Base-by-base conservation (phyloP, 2,888 invertebrate species). In the Sminthurinus aureus region DNA sequence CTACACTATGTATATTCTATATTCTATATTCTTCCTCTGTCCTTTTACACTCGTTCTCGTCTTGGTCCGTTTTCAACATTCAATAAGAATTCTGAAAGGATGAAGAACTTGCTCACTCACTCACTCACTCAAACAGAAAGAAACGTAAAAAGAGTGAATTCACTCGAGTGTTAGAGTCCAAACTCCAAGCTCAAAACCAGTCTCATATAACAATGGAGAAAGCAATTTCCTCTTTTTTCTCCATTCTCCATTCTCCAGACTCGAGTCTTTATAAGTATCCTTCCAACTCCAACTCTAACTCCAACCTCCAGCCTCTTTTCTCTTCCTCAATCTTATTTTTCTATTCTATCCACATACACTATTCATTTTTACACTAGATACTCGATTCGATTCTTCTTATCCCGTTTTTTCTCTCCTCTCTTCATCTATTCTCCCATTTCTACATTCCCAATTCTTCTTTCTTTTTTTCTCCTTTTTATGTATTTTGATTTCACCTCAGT, bases 181-280 rank as follows among this genome's bases (percentile, higher is more conserved):
- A 82, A 82, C 79, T 84, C 79, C 74, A 82, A 82, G 79, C 79
- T 84, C 79, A 67, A 82, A 83, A 73, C 66, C 83, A 79, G 83
- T 83, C 76, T 81, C 79, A 82, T 82, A 85, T 82, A 84, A 82
- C 83, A 82, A 81, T 82, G 83, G 85, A 85, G 85, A 85, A 85
- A 85, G 85, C 85, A 85, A 85, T 85, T 85, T 85, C 81, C 85
- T 82, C 74, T 84, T 83, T 84, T 66, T 79, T 76, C 67, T 76
- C 71, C n/a, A n/a, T n/a, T 38, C 38, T 38, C 38, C 18, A 50
- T 12, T 50, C 81, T 82, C 82, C 3, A 38, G 38, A 38, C 38
- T 38, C 38, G 38, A 38, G 38, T 38, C 38, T 38, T 38, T 38
- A 38, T 78, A 78, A 83, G 73, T 83, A 69, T 78, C 78, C 66